A percentile compares a stretch with the other conserved stretches of the same genome.
These are phyloP conservation scores for Spialia ferax DNA, from an alignment of 2,888 invertebrate genomes.

Conservation along the genomic window DNA sequence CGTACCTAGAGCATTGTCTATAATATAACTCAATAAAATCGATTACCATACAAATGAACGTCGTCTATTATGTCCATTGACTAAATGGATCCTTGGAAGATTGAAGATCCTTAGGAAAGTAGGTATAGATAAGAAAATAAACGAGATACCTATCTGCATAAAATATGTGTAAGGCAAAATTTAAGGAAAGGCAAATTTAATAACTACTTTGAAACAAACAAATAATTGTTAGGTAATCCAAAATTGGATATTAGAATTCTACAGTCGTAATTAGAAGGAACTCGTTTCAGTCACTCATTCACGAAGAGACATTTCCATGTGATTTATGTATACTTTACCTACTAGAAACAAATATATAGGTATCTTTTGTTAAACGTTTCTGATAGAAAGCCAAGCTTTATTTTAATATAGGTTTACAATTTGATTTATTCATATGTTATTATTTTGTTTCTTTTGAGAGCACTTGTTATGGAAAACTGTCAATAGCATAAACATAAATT, in stretches of 20 bases:
- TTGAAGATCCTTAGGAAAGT: too few species aligned
- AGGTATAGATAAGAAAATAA: too few species aligned
- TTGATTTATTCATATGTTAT: conserved; percentile 10
- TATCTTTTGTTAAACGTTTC: conserved; percentile 12
- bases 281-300: not conserved
- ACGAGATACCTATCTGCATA: too few species aligned
- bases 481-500: conserved; percentile 19
- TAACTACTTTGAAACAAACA: too few species aligned
- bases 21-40: too few species aligned
- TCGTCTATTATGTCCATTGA: too few species aligned
- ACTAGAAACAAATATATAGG: conserved; percentile 15
- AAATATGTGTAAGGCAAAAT: too few species aligned
- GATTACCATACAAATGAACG: too few species aligned
- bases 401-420: conserved; percentile 26
- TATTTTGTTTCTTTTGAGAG: conserved; percentile 26
- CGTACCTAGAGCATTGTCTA: too few species aligned
- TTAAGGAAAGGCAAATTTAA: too few species aligned
- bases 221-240: not conserved
- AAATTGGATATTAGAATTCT: not conserved
- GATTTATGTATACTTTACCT: conserved; percentile 11
- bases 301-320: conserved; percentile 11
- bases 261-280: not conserved
- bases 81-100: too few species aligned
- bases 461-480: conserved; percentile 7
- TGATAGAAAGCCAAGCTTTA: conserved; percentile 31